phyloP scores from a whole-genome alignment of 23 tunicate species.

The Pegea sp. region DNA sequence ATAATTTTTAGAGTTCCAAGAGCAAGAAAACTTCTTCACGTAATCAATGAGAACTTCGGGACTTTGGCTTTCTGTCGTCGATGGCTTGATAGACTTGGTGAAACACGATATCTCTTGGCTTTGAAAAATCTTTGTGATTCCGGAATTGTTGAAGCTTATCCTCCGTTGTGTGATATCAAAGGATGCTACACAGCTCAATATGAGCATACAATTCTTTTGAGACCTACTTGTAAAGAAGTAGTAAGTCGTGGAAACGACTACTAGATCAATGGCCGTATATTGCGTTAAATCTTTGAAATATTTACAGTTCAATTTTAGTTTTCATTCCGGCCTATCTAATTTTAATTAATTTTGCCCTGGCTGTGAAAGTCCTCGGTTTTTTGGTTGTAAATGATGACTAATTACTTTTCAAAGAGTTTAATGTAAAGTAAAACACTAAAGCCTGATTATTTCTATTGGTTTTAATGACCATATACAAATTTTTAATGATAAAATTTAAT shows the following conservation, averaged over 20 bases:
- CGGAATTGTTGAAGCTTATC: conserved; percentile 80
- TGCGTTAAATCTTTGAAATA: too few relatives aligned
- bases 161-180: conserved; percentile 84
- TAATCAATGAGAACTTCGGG: conserved; percentile 81
- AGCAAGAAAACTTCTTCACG: conserved; percentile 54
- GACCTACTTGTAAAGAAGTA: conserved; percentile 96
- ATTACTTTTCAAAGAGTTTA: too few relatives aligned
- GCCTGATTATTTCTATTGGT: too few relatives aligned
- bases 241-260: conserved; percentile 91
- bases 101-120: conserved; percentile 79
- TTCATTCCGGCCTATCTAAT: too few relatives aligned
- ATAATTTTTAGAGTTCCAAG: conserved; percentile 56
- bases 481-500: too few relatives aligned
- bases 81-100: conserved; percentile 95
- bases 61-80: conserved; percentile 96
- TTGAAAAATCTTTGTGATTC: conserved; percentile 71
- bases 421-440: too few relatives aligned
- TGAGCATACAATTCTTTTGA: conserved; percentile 89
- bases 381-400: too few relatives aligned
- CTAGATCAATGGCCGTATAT: too few relatives aligned
- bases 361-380: too few relatives aligned
- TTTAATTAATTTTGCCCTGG: too few relatives aligned
- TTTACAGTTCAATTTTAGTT: too few relatives aligned
- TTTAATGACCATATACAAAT: too few relatives aligned
- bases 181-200: conserved; percentile 98